Evolutionary conservation across 2,888 invertebrate genomes (phyloP), one percentile per base, ranked within the genome.

Genomic region (Automeris io): DNA sequence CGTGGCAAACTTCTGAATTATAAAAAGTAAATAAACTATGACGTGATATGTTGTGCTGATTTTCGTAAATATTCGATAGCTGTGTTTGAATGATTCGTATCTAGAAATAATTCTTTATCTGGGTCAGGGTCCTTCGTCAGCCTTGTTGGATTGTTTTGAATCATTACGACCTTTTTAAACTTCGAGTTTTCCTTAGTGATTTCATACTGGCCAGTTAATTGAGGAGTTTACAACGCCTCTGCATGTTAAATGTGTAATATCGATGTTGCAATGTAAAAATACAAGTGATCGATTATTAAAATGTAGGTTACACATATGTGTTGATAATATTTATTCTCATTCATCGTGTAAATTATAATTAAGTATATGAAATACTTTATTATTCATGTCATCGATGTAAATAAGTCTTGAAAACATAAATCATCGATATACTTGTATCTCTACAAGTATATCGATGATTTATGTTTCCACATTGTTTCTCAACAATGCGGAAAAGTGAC

Each of bases 61-160:
- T 23, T 37, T 23, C 32, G 18, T 37, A 37, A 29, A 29, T 22
- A 31, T 12, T 29, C 31, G 33, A 33, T 33, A 18, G 19, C 22
- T 22, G 29, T 34, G 39, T 29, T 16, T 19, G 19, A 32, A 33
- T 38, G 38, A 38, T 25, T 67, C 57, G 64, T 61, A 53, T 72
- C 70, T 63, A 69, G 72, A 70, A 76, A 79, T 77, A 78, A 57
- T 64, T 62, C 67, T 53, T 54, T 51, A 81, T 72, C 64, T 76
- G 55, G 83, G 85, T 83, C 85, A 83, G 44, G 83, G 83, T 68
- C 70, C 61, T 49, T 47, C 45, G 54, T 64, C 67, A 71, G 69
- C 71, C 67, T 75, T 62, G 71, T 62, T 66, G 61, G 59, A 57
- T 67, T 46, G 49, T 43, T 47, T 47, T 39, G 45, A 54, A 49